Conservation (phyloP, 2,113 vertebrate genomes). For the Mandrillus leucophaeus region DNA sequence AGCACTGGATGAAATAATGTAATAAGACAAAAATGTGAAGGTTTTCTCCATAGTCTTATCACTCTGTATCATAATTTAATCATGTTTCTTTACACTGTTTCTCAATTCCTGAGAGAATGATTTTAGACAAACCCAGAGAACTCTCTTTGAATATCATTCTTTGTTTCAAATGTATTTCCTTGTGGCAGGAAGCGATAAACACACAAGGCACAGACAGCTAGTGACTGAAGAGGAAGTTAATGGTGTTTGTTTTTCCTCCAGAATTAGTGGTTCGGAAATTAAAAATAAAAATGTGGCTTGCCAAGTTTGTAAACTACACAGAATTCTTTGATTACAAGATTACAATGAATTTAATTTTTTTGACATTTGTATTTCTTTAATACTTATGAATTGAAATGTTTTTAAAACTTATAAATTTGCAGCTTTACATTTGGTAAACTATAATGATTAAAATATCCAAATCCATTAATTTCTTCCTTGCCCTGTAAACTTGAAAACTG, state of each 20-base stretch:
- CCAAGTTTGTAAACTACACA: slow-evolving; percentile 44
- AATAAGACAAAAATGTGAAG: slow-evolving; percentile 16
- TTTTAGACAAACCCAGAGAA: slow-evolving; percentile 25
- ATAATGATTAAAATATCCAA: background rate
- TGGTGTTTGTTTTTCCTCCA: slow-evolving; percentile 65
- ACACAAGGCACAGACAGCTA: slow-evolving; percentile 26
- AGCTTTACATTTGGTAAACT: background rate
- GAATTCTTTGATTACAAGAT: slow-evolving; percentile 29
- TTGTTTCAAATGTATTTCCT: slow-evolving; percentile 57
- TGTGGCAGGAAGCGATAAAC: slow-evolving; percentile 65
- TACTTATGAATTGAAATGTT: background rate
- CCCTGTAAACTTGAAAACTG: background rate
- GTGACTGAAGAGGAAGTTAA: slow-evolving; percentile 66
- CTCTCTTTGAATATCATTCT: slow-evolving; percentile 46
- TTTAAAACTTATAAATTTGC: background rate
- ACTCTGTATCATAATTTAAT: background rate
- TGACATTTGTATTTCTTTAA: slow-evolving; percentile 26
- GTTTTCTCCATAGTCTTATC: slow-evolving; percentile 23
- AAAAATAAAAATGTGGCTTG: slow-evolving; percentile 64
- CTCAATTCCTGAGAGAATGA: slow-evolving; percentile 40
- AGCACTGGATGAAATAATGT: background rate
- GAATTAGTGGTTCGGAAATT: slow-evolving; percentile 62
- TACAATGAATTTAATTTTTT: slow-evolving; percentile 32
- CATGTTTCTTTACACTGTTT: slow-evolving; percentile 38
- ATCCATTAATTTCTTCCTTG: background rate